Conservation (phyloP, 2,113 vertebrate genomes). For the Morone chrysops region DNA sequence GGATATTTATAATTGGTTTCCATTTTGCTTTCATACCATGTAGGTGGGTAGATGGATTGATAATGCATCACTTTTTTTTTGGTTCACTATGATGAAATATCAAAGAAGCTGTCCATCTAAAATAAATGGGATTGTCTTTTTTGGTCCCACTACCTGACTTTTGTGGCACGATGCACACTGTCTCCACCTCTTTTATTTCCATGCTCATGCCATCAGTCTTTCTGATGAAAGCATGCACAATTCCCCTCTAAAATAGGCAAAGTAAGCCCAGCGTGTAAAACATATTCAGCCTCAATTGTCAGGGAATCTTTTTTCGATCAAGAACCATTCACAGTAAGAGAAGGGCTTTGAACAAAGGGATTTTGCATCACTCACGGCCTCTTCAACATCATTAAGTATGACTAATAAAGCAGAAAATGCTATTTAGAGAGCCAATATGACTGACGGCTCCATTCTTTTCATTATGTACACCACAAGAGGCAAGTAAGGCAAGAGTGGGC, state of each 20-base stretch:
- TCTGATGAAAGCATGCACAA: slow-evolving; percentile 70
- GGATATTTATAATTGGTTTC: slow-evolving; percentile 71
- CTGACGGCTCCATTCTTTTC: slow-evolving; percentile 83
- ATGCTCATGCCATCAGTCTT: slow-evolving; percentile 74
- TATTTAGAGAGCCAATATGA: slow-evolving; percentile 85
- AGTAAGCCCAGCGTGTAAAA: slow-evolving; percentile 81
- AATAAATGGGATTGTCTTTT: slow-evolving; percentile 64
- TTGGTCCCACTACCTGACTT: slow-evolving; percentile 66
- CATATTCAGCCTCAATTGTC: slow-evolving; percentile 77
- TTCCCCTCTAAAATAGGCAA: slow-evolving; percentile 71
- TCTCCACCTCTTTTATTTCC: slow-evolving; percentile 67
- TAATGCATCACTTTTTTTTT: slow-evolving; percentile 50
- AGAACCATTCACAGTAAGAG: slow-evolving; percentile 75
- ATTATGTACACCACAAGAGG: slow-evolving; percentile 73
- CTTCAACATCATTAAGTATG: slow-evolving; percentile 85
- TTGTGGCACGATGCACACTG: slow-evolving; percentile 47
- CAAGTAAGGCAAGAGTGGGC: slow-evolving; percentile 60
- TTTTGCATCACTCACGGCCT: slow-evolving; percentile 79
- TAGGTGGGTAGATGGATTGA: slow-evolving; percentile 43
- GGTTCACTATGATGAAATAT: slow-evolving; percentile 61
- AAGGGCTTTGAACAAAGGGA: slow-evolving; percentile 76
- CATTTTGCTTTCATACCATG: slow-evolving; percentile 46
- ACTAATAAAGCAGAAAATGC: slow-evolving; percentile 88
- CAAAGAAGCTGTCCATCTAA: slow-evolving; percentile 59
- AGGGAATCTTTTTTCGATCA: slow-evolving; percentile 78